These are phyloP conservation scores for Eucera pruinosa DNA, from an alignment of 2,888 invertebrate genomes.

Conservation along the genomic window DNA sequence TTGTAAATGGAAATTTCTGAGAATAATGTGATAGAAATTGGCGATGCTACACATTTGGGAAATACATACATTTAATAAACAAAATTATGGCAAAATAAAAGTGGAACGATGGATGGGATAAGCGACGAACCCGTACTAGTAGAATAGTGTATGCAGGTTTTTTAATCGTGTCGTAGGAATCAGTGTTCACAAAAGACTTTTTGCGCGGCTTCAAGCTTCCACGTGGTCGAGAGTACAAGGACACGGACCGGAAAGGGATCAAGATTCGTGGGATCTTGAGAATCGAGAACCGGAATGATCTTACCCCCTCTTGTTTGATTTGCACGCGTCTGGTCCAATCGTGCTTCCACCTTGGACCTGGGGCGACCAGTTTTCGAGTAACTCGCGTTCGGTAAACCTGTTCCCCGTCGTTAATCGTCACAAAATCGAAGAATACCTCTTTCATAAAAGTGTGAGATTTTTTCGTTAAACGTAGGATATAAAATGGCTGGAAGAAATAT, in stretches of 20 bases:
- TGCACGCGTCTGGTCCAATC: conserved; percentile 44
- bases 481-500: not conserved
- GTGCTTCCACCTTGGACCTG: conserved; percentile 23
- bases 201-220: conserved; percentile 32
- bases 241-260: conserved; percentile 51
- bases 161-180: conserved; percentile 1
- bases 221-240: conserved; percentile 40
- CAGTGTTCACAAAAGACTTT: conserved; percentile 46
- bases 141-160: not conserved
- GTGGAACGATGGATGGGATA: not conserved
- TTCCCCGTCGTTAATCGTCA: conserved; percentile 30
- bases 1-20: not conserved
- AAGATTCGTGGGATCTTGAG: conserved; percentile 57
- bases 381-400: conserved; percentile 57
- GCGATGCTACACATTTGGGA: not conserved
- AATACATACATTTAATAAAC: not conserved
- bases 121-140: too few relatives aligned
- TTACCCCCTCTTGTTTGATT: conserved; percentile 63
- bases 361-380: conserved; percentile 59
- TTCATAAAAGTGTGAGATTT: not conserved
- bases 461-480: not conserved
- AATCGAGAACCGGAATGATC: conserved; percentile 60
- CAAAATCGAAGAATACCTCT: not conserved
- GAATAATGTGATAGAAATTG: not conserved
- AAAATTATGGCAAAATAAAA: not conserved